Conservation (phyloP, 2,888 invertebrate genomes). For the Peribatodes rhomboidaria region DNA sequence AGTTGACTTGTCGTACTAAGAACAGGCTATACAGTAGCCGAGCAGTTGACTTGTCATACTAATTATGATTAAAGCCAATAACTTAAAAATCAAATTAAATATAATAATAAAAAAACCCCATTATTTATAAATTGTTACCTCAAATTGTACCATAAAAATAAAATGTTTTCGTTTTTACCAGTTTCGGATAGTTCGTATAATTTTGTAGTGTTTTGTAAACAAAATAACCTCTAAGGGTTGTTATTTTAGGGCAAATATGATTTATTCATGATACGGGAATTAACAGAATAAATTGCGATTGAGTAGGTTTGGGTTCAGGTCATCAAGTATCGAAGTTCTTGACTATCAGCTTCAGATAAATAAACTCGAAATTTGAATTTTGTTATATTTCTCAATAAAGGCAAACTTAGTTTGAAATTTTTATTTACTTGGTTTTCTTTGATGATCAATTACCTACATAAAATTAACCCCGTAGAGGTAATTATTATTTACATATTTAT, state of each 20-base stretch:
- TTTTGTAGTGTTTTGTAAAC: slow-evolving; percentile 25
- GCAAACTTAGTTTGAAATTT: no score
- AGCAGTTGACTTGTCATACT: no score
- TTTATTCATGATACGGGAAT: slow-evolving; percentile 18
- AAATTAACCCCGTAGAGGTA: no score
- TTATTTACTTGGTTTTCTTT: no score
- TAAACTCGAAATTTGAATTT: no score
- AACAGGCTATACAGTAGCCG: no score
- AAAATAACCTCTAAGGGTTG: slow-evolving; percentile 20
- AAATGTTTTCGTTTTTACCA: slow-evolving; percentile 10
- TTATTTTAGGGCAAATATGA: slow-evolving; percentile 20
- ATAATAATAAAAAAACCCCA: not conserved
- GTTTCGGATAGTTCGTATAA: slow-evolving; percentile 16
- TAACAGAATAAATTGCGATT: slow-evolving; percentile 12
- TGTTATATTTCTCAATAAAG: no score
- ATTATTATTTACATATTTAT: no score
- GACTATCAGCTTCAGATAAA: no score
- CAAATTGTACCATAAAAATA: not conserved
- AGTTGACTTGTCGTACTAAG: no score
- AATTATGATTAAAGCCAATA: no score
- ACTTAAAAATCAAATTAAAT: no score
- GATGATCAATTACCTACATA: not conserved
- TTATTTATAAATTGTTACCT: not conserved
- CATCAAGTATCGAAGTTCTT: not conserved
- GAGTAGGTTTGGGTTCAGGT: slow-evolving; percentile 7